A percentile compares a stretch with the other conserved stretches of the same genome.
Evolutionary conservation across 92 coral and sea anemone species (phyloP).

Genomic region (Actinernus sp.): DNA sequence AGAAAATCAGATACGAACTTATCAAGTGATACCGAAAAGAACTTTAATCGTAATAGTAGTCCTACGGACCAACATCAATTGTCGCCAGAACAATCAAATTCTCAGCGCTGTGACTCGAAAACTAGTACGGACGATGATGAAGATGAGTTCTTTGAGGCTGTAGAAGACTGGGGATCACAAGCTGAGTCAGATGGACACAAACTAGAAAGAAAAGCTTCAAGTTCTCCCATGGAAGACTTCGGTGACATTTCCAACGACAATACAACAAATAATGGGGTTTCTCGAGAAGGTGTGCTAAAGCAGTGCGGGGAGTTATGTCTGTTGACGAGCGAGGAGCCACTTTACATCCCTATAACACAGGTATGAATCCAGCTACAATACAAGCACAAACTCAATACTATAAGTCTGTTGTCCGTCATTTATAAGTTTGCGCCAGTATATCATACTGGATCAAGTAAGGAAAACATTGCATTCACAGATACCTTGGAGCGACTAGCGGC

Average conservation of each 20-base stretch:
- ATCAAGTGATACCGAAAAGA: too few relatives aligned
- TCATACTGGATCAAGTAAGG: too few relatives aligned
- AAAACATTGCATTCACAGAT: too few relatives aligned
- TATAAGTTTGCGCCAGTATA: too few relatives aligned
- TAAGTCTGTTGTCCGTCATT: too few relatives aligned
- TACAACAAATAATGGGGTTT: neutral
- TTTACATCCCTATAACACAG: slow-evolving; percentile 93
- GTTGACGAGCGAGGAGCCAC: slow-evolving; percentile 80
- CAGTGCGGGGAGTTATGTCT: slow-evolving; percentile 87
- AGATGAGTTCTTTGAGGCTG: slow-evolving; percentile 95
- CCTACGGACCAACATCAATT: neutral
- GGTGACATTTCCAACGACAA: neutral
- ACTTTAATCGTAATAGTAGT: neutral
- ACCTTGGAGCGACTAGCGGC: too few relatives aligned
- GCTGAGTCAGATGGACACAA: neutral
- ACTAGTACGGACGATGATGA: slow-evolving; percentile 70
- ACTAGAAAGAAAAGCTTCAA: too few relatives aligned
- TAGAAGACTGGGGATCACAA: slow-evolving; percentile 69
- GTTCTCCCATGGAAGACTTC: too few relatives aligned
- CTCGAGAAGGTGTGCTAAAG: slow-evolving; percentile 25
- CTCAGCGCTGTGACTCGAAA: slow-evolving; percentile 11
- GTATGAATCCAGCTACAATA: slow-evolving; percentile 14
- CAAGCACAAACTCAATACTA: too few relatives aligned
- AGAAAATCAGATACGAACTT: too few relatives aligned
- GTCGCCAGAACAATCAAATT: neutral